A percentile compares a stretch with the other conserved stretches of the same genome.
phyloP scores from a whole-genome alignment of 2,797 vertebrate genomes.

The Halcyon smyrnensis region DNA sequence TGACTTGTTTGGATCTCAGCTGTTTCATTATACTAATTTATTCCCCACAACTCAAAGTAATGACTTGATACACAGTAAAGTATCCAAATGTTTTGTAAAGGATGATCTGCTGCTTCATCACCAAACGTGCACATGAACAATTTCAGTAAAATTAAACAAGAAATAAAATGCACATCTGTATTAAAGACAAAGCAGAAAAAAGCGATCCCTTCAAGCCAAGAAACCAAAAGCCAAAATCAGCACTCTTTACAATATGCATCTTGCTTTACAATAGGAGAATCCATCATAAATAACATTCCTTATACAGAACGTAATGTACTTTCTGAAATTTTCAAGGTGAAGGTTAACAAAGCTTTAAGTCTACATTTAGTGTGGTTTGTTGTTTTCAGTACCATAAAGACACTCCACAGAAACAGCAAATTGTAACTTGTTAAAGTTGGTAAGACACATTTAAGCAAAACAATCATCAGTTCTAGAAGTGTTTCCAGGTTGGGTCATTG shows the following conservation, averaged over 20 bases:
- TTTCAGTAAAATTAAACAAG: not conserved
- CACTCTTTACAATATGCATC: not conserved
- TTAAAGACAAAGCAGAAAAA: not conserved
- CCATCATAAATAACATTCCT: not conserved
- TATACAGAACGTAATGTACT: not conserved
- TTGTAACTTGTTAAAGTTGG: not conserved
- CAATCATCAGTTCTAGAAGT: not conserved
- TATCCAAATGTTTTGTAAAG: not conserved
- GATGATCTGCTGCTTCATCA: not conserved
- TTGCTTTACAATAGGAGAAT: not conserved
- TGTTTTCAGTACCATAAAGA: not conserved
- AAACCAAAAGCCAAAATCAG: not conserved
- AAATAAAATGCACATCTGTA: not conserved
- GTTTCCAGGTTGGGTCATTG: not conserved
- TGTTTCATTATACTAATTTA: conserved; percentile 1
- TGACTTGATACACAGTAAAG: not conserved
- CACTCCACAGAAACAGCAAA: not conserved
- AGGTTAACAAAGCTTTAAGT: not conserved
- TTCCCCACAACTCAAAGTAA: not conserved
- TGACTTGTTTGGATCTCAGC: not conserved
- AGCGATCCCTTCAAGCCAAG: not conserved
- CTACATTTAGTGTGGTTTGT: not conserved
- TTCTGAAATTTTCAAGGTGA: not conserved
- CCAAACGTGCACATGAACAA: not conserved
- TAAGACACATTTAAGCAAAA: not conserved